phyloP scores from a whole-genome alignment of 2,113 vertebrate genomes.

The Anas platyrhynchos region DNA sequence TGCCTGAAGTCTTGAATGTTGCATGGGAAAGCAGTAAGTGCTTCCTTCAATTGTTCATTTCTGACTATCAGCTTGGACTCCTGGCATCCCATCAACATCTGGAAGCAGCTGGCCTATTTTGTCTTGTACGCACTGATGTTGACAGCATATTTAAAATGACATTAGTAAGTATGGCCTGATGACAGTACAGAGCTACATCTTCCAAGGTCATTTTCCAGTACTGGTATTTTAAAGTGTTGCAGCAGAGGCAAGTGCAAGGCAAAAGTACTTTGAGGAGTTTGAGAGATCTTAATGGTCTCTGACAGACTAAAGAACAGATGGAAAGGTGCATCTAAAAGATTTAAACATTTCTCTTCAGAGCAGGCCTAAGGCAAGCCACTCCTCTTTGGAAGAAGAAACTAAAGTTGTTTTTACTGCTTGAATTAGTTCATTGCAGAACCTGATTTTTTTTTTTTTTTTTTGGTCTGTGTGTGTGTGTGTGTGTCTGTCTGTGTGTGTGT shows the following conservation, averaged over 20 bases:
- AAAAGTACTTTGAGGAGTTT: not conserved
- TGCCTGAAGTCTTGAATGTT: not conserved
- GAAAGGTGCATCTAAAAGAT: not conserved
- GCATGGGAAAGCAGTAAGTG: not conserved
- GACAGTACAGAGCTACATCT: not conserved
- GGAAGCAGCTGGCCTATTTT: conserved; percentile 2
- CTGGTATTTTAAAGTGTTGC: not conserved
- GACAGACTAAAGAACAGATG: not conserved
- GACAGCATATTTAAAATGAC: not conserved
- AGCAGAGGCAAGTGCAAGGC: not conserved
- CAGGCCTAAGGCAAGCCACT: not conserved
- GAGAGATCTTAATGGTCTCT: not conserved
- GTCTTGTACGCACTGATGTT: not conserved
- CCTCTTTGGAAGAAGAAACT: not conserved
- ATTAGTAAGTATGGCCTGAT: not conserved
- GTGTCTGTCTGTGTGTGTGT: no score
- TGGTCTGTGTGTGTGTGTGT: no score
- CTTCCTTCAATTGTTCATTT: not conserved
- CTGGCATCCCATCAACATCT: not conserved
- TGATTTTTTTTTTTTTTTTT: not conserved
- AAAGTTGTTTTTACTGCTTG: not conserved
- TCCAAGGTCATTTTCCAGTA: not conserved
- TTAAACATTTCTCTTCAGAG: not conserved
- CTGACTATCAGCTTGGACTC: not conserved
- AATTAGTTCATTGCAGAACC: not conserved